Evolutionary conservation across 2,113 vertebrate species (phyloP), one percentile per base, ranked within the genome.

Genomic region (Malurus alboscapulatus): DNA sequence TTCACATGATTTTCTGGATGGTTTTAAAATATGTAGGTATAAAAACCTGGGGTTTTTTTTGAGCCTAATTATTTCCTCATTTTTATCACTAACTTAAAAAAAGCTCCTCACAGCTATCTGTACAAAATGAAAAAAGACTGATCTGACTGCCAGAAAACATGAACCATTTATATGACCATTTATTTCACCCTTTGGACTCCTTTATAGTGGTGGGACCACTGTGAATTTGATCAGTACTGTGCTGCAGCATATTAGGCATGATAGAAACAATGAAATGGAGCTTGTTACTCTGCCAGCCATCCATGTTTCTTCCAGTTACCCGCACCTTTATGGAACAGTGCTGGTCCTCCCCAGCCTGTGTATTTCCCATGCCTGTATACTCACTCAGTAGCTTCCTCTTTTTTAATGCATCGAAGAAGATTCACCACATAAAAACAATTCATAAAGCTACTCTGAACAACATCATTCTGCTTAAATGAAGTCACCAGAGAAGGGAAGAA

Each of bases 41-140:
- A 22, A 74, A 90, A 86, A 50, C 15, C 25, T 88, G 30, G 0
- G 0, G 0, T 0, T 2, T 34, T 29, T 20, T 68, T 34, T 40
- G 5, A 69, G 20, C 6, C 32, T 66, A 22, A 4, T 65, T 57
- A 75, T 88, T 86, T 25, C 12, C 34, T 90, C 6, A 25, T 92
- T 92, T 77, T n/a, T 44, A 59, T 66, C 9, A 88, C 36, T 92
- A 47, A 50, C 44, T 88, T 92, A 42, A 65, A 81, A 87, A 93
- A n/a, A 38, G 6, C 24, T 76, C 7, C 20, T 84, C 18, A 29
- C 24, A 61, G 22, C 48, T 87, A 50, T 15, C 17, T 61, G 14
- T 36, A 59, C 40, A 72, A 89, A 87, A 50, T 18, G 51, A 61
- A 84, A 77, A 82, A 72, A 81, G 36, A 36, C 51, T 57, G 22